phyloP scores from a whole-genome alignment of 2,888 invertebrate genomes.

The Biston stratarius region DNA sequence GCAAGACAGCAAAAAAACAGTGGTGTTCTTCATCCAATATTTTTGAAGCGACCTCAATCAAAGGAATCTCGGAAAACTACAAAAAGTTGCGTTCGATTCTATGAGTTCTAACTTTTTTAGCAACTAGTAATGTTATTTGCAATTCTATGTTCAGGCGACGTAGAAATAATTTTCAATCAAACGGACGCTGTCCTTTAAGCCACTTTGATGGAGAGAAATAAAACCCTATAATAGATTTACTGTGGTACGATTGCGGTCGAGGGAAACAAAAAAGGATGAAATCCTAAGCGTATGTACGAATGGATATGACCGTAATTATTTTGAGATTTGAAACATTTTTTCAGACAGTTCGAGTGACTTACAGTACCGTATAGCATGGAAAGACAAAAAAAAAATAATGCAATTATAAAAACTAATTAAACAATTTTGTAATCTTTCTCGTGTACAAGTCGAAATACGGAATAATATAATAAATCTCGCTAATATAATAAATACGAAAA shows the following conservation, averaged over 20 bases:
- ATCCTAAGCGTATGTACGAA: constrained; percentile 59
- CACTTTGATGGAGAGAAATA: constrained; percentile 79
- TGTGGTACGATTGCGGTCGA: constrained; percentile 68
- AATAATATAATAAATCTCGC: no score
- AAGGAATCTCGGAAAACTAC: constrained; percentile 69
- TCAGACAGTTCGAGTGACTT: no score
- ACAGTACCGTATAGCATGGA: no score
- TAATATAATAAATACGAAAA: no score
- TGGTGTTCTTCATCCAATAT: constrained; percentile 21
- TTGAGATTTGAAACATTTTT: not conserved
- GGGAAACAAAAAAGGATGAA: constrained; percentile 61
- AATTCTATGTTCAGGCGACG: constrained; percentile 56
- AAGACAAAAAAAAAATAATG: no score
- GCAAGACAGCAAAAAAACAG: no score
- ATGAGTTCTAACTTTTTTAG: constrained; percentile 68
- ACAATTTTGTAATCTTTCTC: no score
- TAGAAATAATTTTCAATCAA: constrained; percentile 63
- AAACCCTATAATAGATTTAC: constrained; percentile 79
- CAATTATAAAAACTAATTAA: no score
- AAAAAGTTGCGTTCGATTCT: constrained; percentile 68
- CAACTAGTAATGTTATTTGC: constrained; percentile 55
- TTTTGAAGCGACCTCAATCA: constrained; percentile 62
- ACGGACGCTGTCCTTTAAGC: constrained; percentile 44
- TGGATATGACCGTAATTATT: constrained; percentile 48
- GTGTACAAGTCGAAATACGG: no score